Base-by-base conservation (phyloP, 2,888 invertebrate species). In the Erannis defoliaria region DNA sequence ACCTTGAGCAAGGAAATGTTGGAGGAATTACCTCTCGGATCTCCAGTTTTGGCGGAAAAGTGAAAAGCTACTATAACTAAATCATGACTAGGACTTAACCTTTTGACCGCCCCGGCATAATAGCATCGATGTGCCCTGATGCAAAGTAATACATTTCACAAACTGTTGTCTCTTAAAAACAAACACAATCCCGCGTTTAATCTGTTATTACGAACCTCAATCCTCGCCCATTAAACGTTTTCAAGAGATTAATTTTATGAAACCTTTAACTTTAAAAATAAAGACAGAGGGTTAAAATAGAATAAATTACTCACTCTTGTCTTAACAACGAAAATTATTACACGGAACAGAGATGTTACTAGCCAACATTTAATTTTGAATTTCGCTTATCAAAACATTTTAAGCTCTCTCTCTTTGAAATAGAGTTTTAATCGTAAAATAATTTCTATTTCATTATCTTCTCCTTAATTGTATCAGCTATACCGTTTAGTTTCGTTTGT, bases 261-360 rank as follows among this genome's bases (percentile, higher is more conserved):
- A 58, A 50, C 55, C 51, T 62, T 62, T 50, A 58, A 63, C 40
- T 51, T 50, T 37, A 55, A 61, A 70, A 64, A 66, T 67, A 70
- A 65, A 59, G 61, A 50, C 71, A 75, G 68, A 70, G 72, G 61
- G 73, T 73, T 76, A 76, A 81, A 87, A 81, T 78, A 78, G 81
- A 85, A 88, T 88, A 88, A 86, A 88, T 89, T 86, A 87, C 88
- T 84, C 84, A 87, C 86, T 84, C 88, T 85, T 89, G 87, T 86
- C 87, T 84, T 82, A 84, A 80, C 86, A 84, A 84, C 80, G 78
- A 76, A 80, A 87, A 88, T 87, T 84, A 87, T 88, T 86, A 82
- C 80, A 79, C 77, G 75, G 76, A 82, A 87, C 82, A 78, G 80
- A 88, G 85, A 87, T 80, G 84, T 88, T 82, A 81, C 85, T 80